Evolutionary conservation across 2,888 invertebrate genomes (phyloP), one percentile per base, ranked within the genome.

Genomic region (Drosophila merina): DNA sequence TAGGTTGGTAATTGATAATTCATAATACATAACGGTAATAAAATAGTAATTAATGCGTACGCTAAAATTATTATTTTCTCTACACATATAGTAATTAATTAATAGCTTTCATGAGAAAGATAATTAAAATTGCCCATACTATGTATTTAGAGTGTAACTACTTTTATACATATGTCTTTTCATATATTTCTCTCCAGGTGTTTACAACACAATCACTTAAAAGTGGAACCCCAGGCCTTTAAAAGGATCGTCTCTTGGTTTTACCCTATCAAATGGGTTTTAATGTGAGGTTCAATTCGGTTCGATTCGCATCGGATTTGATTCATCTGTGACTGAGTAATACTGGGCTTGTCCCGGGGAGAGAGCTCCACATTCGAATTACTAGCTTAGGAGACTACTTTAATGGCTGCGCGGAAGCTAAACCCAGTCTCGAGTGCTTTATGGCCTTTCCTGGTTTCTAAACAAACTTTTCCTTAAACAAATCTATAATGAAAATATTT

Each of bases 171-270:
- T 77, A 75, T 87, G 83, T 88, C 88, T 84, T 83, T 88, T 84
- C 70, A 62, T 71, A 78, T 63, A 74, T 70, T 84, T 84, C 84
- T 84, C 84, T 84, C 88, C 84, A 71, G 78, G 84, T 84, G 84
- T 84, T 88, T 84, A 51, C 86, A 84, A 84, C 84, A 84, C 88
- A 88, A 84, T 84, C 84, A 88, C 84, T 86, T 58, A 67, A 75
- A 74, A 79, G 76, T 82, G 88, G 86, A 83, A 82, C 86, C 79
- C 75, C 57, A 75, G 57, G 68, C 77, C 58, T 79, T 83, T 66
- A 48, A 20, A 72, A 80, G 75, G 67, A 72, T 75, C 72, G 55
- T 60, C 36, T 28, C 31, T 48, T 70, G 36, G 28, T 33, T 48
- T 54, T 20, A 20, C 10, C 44, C 44, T 62, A 44, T 50, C 26